phyloP scores from a whole-genome alignment of 2,113 vertebrate species.

The Neolamprologus modestus region DNA sequence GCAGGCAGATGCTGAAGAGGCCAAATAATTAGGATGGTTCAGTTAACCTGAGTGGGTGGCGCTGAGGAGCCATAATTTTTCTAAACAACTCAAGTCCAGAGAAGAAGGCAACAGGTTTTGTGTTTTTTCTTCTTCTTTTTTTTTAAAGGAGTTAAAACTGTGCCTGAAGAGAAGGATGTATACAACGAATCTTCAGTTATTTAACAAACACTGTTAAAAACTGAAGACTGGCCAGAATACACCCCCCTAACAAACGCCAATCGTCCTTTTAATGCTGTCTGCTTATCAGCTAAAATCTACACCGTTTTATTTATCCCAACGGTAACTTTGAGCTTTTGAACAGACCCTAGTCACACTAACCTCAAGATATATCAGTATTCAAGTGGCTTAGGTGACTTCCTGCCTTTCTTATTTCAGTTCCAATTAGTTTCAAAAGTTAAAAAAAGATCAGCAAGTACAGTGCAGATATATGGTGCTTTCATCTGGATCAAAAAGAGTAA shows the following conservation, averaged over 20 bases:
- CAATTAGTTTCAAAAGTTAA: not conserved
- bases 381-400: not conserved
- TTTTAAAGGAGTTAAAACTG: not conserved
- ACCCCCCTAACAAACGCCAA: not conserved
- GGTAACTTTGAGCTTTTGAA: not conserved
- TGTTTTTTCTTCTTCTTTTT: not conserved
- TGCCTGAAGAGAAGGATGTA: not conserved
- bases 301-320: not conserved
- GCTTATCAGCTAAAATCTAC: not conserved
- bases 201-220: not conserved
- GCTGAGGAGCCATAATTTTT: not conserved
- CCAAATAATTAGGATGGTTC: slow-evolving; percentile 23
- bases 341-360: not conserved
- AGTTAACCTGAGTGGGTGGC: not conserved
- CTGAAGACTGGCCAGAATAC: rapidly evolving
- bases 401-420: not conserved
- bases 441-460: not conserved
- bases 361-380: not conserved
- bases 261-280: rapidly evolving
- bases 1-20: slow-evolving; percentile 13
- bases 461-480: not conserved
- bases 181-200: not conserved
- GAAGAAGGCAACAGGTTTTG: not conserved
- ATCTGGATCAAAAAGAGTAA: not conserved
- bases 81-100: not conserved